phyloP scores from a whole-genome alignment of 2,888 invertebrate species.

The Dolomedes plantarius region DNA sequence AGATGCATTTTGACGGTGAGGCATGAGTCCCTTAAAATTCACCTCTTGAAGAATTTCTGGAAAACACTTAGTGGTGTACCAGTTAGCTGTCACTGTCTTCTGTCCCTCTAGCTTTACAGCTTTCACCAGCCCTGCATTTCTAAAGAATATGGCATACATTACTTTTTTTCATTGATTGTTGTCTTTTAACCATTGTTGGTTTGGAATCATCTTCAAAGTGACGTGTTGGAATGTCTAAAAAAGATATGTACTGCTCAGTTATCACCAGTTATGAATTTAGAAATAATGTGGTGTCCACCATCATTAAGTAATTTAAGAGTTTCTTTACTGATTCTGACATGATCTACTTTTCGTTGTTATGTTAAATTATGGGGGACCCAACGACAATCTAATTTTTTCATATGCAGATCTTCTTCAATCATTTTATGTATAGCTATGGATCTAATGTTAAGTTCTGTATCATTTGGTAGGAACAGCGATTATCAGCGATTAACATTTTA shows the following conservation, averaged over 20 bases:
- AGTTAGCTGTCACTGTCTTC: constrained; percentile 12
- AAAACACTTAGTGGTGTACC: constrained; percentile 35
- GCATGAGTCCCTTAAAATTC: background rate
- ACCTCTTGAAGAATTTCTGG: background rate
- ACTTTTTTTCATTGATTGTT: constrained; percentile 6
- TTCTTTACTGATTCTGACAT: constrained; percentile 18
- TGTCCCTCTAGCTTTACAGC: background rate
- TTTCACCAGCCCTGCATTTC: background rate
- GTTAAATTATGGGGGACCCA: no score
- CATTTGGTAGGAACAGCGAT: no score
- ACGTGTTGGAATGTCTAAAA: background rate
- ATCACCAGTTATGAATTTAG: constrained; percentile 10
- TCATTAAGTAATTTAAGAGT: no score
- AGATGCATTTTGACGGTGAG: background rate
- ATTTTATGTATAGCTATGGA: no score
- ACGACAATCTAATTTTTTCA: no score
- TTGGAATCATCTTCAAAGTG: constrained; percentile 15
- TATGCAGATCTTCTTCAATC: no score
- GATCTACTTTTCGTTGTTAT: no score
- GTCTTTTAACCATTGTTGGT: background rate
- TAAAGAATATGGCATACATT: constrained; percentile 21
- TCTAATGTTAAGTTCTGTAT: no score
- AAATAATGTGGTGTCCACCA: no score
- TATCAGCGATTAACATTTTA: no score
- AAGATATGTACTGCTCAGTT: constrained; percentile 18